A percentile compares a stretch with the other conserved stretches of the same genome.
phyloP scores from a whole-genome alignment of 2,113 vertebrate genomes.

The Toxostoma redivivum region DNA sequence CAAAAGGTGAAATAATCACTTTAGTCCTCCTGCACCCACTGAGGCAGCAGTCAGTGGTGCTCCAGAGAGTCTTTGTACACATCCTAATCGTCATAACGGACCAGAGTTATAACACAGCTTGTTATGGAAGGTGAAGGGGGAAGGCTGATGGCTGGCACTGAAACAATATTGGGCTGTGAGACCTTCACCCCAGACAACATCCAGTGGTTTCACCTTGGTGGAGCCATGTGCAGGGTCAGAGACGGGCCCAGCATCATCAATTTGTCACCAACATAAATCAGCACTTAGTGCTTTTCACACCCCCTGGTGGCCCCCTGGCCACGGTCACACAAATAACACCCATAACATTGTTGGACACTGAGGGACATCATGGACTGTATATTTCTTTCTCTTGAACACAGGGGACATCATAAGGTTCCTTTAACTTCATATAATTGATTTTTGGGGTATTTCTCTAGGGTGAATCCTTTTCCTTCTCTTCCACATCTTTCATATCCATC shows the following conservation, averaged over 20 bases:
- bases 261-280: neutral
- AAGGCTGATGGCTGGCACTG: neutral
- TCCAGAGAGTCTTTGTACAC: neutral
- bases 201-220: neutral
- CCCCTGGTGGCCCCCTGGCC: neutral
- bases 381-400: neutral
- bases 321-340: neutral
- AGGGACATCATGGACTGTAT: neutral
- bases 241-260: neutral
- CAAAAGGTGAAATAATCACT: neutral
- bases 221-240: neutral
- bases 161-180: neutral
- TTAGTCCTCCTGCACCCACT: neutral
- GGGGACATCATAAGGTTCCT: neutral
- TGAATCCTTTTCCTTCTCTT: neutral
- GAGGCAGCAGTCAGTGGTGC: neutral
- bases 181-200: neutral
- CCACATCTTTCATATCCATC: neutral
- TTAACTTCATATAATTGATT: neutral
- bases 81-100: neutral
- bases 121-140: neutral
- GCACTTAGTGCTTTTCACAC: neutral
- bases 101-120: neutral
- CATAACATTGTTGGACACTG: neutral
- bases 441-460: neutral